These are phyloP conservation scores for Sialis lutaria DNA, from an alignment of 2,888 invertebrate genomes.

Conservation along the genomic window DNA sequence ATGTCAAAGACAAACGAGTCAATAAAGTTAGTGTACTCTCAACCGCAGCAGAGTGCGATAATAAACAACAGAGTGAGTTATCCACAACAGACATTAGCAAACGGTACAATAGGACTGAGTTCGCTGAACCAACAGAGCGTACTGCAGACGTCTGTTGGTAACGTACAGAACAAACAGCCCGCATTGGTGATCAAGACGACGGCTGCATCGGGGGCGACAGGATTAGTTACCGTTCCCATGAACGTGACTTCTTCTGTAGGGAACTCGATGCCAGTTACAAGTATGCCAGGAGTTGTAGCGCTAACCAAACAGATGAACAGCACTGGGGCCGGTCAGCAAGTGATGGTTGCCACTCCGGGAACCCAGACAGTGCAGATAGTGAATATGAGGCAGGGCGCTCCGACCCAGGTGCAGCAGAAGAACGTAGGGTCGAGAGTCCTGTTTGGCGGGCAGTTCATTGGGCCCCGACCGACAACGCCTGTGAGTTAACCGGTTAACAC, in stretches of 20 bases:
- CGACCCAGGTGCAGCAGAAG: constrained; percentile 53
- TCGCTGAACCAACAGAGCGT: constrained; percentile 21
- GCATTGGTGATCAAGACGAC: constrained; percentile 26
- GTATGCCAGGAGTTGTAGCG: constrained; percentile 44
- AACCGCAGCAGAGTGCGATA: constrained; percentile 28
- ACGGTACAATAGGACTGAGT: constrained; percentile 49
- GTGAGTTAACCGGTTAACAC: constrained; percentile 29
- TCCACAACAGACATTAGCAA: constrained; percentile 45
- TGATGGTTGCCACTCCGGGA: constrained; percentile 34
- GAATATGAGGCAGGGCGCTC: constrained; percentile 63
- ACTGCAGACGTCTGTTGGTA: constrained; percentile 29
- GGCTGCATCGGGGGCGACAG: constrained; percentile 24
- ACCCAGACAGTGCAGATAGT: constrained; percentile 61
- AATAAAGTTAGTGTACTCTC: constrained; percentile 36
- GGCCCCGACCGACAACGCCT: constrained; percentile 64
- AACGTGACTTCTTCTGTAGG: constrained; percentile 39
- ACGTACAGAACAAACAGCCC: constrained; percentile 21
- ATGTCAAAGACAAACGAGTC: constrained; percentile 31
- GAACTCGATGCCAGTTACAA: constrained; percentile 26
- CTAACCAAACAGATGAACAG: constrained; percentile 39
- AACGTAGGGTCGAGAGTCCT: constrained; percentile 68
- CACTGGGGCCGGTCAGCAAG: constrained; percentile 33
- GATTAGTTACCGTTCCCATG: constrained; percentile 46
- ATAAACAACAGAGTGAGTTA: constrained; percentile 42
- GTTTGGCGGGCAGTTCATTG: constrained; percentile 69